Evolutionary conservation across 1,140 invertebrate species (phyloP), one percentile per base, ranked within the genome.

Genomic region (Oedothorax gibbosus): DNA sequence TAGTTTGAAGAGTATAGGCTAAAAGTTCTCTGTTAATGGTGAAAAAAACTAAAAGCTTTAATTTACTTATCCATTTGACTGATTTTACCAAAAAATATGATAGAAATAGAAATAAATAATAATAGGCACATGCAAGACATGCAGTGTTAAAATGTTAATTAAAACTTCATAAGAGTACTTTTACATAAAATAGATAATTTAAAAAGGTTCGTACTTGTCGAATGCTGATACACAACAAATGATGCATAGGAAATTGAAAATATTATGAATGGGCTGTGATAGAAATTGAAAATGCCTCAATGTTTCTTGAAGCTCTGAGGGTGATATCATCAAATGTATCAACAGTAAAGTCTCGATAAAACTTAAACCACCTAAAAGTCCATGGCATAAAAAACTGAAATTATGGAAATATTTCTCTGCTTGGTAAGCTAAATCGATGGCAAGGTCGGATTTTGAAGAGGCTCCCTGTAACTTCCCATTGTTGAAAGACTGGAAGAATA

Each of bases 211-310:
- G 49, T 84, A 84, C 81, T 64, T 84, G 21, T 84, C 81, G 76
- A 84, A 84, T 35, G 57, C 81, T 15, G 81, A 84, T 8, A 84
- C 57, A 18, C 71, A 75, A 14, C 81, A 84, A 18, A 84, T 76
- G 21, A 84, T 68, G 50, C 81, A 84, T 5, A 84, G 9, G 18
- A 84, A 84, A 50, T 84, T 84, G 20, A 73, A 84, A 35, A 84
- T 57, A 76, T 84, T 84, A 76, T 75, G 71, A 73, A 84, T 10
- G 10, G 81, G 81, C 20, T 84, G 57, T 12, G 81, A 75, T 2
- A 84, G 18, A 73, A 84, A 84, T 54, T 60, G 49, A n/a, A 75
- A 84, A 56, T 75, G 60, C 15, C 66, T 84, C 3, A 68, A 53
- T 54, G 49, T 56, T 20, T 84, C 81, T 56, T 75, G 71, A 7